Evolutionary conservation across 2,113 vertebrate genomes (phyloP), one percentile per base, ranked within the genome.

Genomic region (Indicator maculatus): DNA sequence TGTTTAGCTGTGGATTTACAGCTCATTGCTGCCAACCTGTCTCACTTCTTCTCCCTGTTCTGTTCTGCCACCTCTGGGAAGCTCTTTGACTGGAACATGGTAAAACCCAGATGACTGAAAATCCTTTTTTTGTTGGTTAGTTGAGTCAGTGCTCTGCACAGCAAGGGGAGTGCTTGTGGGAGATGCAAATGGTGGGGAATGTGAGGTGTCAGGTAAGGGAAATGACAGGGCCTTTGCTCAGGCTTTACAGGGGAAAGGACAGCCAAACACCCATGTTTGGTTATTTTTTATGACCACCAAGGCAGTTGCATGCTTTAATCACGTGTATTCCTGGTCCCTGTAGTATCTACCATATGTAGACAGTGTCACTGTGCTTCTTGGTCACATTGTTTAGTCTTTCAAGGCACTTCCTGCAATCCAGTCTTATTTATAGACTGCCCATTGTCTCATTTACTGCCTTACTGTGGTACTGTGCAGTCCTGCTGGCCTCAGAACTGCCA

Each of bases 391-490:
- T 95, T 90, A 82, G 81, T 77, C 78, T 92, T 87, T 56, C 47
- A 71, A 72, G 75, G 85, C 21, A 5, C 58, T 93, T 93, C 88
- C 85, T 95, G 85, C 72, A 82, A 84, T 81, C 80, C 58, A 5
- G 27, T 69, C 28, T 82, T 95, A 92, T 91, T 96, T 92, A 91
- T 64, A 86, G 88, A 53, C 39, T 0, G 0, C 33, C 69, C n/a
- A 82, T 94, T 92, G 90, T 96, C 88, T 89, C 73, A 30, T 60
- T 87, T 85, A 89, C 69, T 80, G 91, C 91, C 50, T 72, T 24
- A 11, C 83, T 69, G 79, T 52, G 85, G 65, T n/a, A 27, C 16
- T 77, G 61, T 47, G 90, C 0, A 4, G n/a, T 52, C 59, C 78
- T 59, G 66, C 56, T 0, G 0, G 60, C 28, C 11, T 89, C 74